Conservation (phyloP, 2,113 vertebrate genomes). For the Pardalotus punctatus region DNA sequence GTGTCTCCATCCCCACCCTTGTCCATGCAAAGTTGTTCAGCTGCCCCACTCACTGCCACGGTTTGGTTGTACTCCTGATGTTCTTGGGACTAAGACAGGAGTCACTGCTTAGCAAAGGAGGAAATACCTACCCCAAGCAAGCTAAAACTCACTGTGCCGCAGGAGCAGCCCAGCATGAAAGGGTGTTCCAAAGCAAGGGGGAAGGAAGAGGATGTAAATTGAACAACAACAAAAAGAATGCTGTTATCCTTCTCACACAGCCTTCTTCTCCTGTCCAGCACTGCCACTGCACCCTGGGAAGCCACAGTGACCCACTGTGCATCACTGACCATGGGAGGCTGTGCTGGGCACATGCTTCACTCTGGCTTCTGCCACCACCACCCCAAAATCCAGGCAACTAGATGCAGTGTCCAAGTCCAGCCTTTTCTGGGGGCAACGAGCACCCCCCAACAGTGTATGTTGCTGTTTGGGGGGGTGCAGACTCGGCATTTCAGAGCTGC, state of each 20-base stretch:
- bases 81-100: background rate
- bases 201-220: background rate
- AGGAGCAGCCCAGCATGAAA: background rate
- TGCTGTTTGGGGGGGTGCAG: background rate
- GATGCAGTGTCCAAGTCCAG: background rate
- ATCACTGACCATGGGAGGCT: fast-evolving
- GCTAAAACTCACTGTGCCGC: background rate
- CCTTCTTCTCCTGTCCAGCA: background rate
- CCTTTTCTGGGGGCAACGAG: fast-evolving
- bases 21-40: fast-evolving
- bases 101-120: background rate
- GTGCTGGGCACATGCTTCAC: background rate
- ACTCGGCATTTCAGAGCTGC: background rate
- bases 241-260: background rate
- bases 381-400: background rate
- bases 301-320: background rate
- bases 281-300: background rate
- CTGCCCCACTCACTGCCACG: background rate
- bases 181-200: background rate
- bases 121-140: background rate
- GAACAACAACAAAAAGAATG: background rate
- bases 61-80: fast-evolving
- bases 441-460: fast-evolving
- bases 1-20: too few species aligned
- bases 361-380: background rate